phyloP scores from a whole-genome alignment of 2,888 invertebrate genomes.

The Margaritifera margaritifera region DNA sequence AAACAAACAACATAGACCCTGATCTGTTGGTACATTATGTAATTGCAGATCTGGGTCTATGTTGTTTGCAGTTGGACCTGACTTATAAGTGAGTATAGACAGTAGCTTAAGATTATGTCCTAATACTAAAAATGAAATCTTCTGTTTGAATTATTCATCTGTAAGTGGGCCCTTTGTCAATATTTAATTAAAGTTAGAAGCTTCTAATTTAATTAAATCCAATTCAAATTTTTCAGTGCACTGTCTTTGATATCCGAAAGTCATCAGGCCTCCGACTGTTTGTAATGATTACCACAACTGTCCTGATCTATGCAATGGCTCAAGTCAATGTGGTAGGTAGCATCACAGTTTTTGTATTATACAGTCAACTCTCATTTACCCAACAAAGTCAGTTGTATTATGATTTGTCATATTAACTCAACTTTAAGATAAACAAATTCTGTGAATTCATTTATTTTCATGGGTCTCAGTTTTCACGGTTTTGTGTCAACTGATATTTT shows the following conservation, averaged over 20 bases:
- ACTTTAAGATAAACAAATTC: background rate
- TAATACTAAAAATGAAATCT: background rate
- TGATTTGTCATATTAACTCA: background rate
- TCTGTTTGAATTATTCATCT: conserved; percentile 3
- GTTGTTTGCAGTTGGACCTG: too few species aligned
- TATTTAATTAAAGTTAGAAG: too few species aligned
- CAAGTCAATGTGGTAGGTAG: conserved; percentile 92
- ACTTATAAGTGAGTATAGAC: too few species aligned
- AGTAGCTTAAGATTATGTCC: too few species aligned
- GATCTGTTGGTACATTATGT: too few species aligned
- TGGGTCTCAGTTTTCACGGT: background rate
- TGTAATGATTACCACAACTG: conserved; percentile 89
- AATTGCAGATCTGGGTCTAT: too few species aligned
- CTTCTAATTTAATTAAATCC: background rate
- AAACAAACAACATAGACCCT: too few species aligned
- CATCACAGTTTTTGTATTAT: too few species aligned
- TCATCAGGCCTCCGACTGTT: conserved; percentile 88
- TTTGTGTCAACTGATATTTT: background rate
- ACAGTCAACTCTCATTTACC: too few species aligned
- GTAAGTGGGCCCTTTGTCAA: too few species aligned
- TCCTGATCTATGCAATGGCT: conserved; percentile 89
- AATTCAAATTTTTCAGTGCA: conserved; percentile 77
- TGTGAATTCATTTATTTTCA: background rate
- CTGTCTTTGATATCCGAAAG: conserved; percentile 88
- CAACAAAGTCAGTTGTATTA: background rate